Evolutionary conservation across 2,113 vertebrate species (phyloP).

Genomic region (Acanthochromis polyacanthus): DNA sequence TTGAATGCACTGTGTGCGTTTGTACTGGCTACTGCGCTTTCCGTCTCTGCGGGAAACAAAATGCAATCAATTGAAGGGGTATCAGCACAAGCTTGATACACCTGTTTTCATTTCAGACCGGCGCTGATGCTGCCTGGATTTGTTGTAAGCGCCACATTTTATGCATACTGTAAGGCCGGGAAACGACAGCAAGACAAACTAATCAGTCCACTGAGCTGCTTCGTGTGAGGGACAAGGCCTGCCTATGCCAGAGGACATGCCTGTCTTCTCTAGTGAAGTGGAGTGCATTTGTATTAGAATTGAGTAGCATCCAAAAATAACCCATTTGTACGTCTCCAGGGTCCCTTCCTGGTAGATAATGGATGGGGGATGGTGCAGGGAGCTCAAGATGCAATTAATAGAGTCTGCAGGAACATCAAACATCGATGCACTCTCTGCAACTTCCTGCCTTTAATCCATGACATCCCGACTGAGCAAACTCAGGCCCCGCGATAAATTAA

Average conservation of each 20-base stretch:
- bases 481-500: slow-evolving; percentile 67
- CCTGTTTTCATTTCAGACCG: slow-evolving; percentile 59
- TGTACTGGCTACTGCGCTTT: slow-evolving; percentile 33
- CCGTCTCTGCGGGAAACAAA: slow-evolving; percentile 54
- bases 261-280: slow-evolving; percentile 52
- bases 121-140: background rate
- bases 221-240: slow-evolving; percentile 48
- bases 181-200: slow-evolving; percentile 29
- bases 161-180: slow-evolving; percentile 14
- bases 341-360: slow-evolving; percentile 79
- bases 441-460: slow-evolving; percentile 74
- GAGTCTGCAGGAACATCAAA: slow-evolving; percentile 76
- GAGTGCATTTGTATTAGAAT: slow-evolving; percentile 71
- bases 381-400: slow-evolving; percentile 79
- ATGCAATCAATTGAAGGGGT: slow-evolving; percentile 48
- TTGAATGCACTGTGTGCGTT: slow-evolving; percentile 36
- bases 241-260: slow-evolving; percentile 60
- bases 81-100: slow-evolving; percentile 28
- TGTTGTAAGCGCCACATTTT: slow-evolving; percentile 33
- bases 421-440: slow-evolving; percentile 59
- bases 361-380: slow-evolving; percentile 60
- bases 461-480: slow-evolving; percentile 67
- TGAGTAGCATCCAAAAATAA: slow-evolving; percentile 77
- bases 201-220: slow-evolving; percentile 45
- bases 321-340: slow-evolving; percentile 73